A percentile compares a stretch with the other conserved stretches of the same genome.
Conservation (phyloP, 2,888 invertebrate species). For the Chloroclystis v-ata region DNA sequence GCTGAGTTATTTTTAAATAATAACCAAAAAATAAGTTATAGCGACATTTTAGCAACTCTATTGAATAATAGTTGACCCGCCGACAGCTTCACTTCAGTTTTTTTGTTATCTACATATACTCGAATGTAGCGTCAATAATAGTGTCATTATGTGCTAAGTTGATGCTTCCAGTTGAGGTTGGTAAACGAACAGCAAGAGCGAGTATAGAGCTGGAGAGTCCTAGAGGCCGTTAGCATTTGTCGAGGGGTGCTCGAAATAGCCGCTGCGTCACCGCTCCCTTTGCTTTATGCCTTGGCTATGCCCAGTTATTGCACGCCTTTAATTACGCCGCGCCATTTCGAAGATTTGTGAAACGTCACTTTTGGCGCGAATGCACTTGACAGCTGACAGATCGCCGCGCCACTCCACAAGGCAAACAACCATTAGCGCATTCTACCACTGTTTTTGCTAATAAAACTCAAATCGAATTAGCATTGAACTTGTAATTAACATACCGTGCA, state of each 20-base stretch:
- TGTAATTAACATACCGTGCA: slow-evolving; percentile 49
- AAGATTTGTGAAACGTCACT: slow-evolving; percentile 69
- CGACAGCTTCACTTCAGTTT: too few relatives aligned
- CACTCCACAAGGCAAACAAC: slow-evolving; percentile 27
- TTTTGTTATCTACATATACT: too few relatives aligned
- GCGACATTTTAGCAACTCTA: too few relatives aligned
- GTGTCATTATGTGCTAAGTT: too few relatives aligned
- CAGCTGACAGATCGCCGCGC: slow-evolving; percentile 54
- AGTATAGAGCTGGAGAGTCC: slow-evolving; percentile 58
- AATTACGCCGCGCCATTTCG: slow-evolving; percentile 67
- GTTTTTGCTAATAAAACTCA: slow-evolving; percentile 26
- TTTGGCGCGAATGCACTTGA: slow-evolving; percentile 62
- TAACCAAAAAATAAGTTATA: too few relatives aligned
- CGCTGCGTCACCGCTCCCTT: slow-evolving; percentile 66
- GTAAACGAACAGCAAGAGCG: slow-evolving; percentile 17
- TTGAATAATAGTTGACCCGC: too few relatives aligned
- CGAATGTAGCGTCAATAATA: too few relatives aligned
- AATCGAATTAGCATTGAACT: slow-evolving; percentile 35
- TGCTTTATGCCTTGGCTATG: slow-evolving; percentile 57
- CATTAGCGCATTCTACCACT: slow-evolving; percentile 28
- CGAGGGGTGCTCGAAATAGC: slow-evolving; percentile 72
- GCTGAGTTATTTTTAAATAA: too few relatives aligned
- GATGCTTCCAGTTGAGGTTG: neutral
- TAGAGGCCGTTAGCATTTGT: slow-evolving; percentile 77
- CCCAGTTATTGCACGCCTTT: slow-evolving; percentile 70